These are phyloP conservation scores for Lepeophtheirus salmonis DNA, from an alignment of 1,140 invertebrate species.

Conservation along the genomic window DNA sequence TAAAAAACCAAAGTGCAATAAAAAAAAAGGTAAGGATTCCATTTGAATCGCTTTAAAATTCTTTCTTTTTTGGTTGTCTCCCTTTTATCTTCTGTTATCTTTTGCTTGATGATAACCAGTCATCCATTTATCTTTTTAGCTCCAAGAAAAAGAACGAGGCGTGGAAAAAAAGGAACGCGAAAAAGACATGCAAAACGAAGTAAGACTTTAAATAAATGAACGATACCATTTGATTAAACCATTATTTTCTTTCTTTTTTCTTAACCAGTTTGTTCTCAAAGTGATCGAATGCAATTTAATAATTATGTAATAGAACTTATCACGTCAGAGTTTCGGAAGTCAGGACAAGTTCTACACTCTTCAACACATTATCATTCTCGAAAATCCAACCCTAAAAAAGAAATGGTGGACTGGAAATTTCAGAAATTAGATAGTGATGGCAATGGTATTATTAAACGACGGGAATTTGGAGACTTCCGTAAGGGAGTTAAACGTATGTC, in stretches of 20 bases:
- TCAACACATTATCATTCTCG: background rate
- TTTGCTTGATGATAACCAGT: too few species aligned
- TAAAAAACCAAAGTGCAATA: conserved; percentile 25
- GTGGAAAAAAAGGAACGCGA: background rate
- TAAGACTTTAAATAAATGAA: background rate
- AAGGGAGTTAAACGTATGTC: conserved; percentile 28
- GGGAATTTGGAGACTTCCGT: conserved; percentile 26
- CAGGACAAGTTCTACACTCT: background rate
- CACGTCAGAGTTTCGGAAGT: conserved; percentile 25
- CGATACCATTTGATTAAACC: background rate
- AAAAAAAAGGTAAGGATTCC: conserved; percentile 15
- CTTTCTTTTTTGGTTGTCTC: too few species aligned
- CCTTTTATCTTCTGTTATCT: too few species aligned
- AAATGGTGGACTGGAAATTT: conserved; percentile 29
- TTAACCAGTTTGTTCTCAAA: background rate
- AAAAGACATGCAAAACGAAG: background rate
- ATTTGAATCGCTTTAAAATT: background rate
- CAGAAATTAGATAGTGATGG: conserved; percentile 27
- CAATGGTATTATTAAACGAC: conserved; percentile 25
- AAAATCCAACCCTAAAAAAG: conserved; percentile 18
- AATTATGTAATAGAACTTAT: conserved; percentile 27
- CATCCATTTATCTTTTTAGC: too few species aligned
- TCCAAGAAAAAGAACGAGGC: background rate
- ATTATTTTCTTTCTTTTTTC: too few species aligned
- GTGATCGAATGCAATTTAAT: conserved; percentile 27